These are phyloP conservation scores for Drosophila infuscata DNA, from an alignment of 2,888 invertebrate species.

Conservation along the genomic window DNA sequence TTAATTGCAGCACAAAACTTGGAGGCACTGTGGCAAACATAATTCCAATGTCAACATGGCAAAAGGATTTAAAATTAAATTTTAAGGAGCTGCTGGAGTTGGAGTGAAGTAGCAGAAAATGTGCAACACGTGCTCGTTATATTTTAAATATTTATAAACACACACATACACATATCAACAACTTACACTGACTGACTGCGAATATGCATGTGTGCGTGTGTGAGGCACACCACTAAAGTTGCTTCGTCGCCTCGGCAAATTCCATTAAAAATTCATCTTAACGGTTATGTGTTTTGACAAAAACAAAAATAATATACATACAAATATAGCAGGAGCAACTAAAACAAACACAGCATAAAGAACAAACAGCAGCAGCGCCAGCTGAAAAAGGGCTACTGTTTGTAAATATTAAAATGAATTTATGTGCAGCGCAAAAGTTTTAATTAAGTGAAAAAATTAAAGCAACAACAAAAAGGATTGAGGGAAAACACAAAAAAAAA, in stretches of 20 bases:
- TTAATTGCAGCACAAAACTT: constrained; percentile 60
- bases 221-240: constrained; percentile 45
- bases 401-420: constrained; percentile 78
- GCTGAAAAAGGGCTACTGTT: constrained; percentile 59
- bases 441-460: constrained; percentile 74
- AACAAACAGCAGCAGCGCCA: constrained; percentile 36
- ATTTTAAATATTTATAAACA: constrained; percentile 74
- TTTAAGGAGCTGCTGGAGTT: constrained; percentile 33
- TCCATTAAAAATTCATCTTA: constrained; percentile 76
- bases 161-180: constrained; percentile 13
- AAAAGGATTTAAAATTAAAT: constrained; percentile 67
- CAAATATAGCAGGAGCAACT: constrained; percentile 10
- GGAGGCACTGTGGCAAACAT: constrained; percentile 12
- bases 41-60: constrained; percentile 23
- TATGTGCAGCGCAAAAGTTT: constrained; percentile 75
- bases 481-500: constrained; percentile 27
- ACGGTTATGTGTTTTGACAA: constrained; percentile 74
- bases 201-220: constrained; percentile 8
- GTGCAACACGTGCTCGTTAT: constrained; percentile 74
- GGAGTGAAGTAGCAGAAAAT: constrained; percentile 40
- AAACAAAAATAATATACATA: constrained; percentile 34
- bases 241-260: constrained; percentile 63
- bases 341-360: constrained; percentile 25
- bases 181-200: constrained; percentile 2
- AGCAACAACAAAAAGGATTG: constrained; percentile 50